Base-by-base conservation (phyloP, 2,113 vertebrate genomes). In the Pitta sordida region DNA sequence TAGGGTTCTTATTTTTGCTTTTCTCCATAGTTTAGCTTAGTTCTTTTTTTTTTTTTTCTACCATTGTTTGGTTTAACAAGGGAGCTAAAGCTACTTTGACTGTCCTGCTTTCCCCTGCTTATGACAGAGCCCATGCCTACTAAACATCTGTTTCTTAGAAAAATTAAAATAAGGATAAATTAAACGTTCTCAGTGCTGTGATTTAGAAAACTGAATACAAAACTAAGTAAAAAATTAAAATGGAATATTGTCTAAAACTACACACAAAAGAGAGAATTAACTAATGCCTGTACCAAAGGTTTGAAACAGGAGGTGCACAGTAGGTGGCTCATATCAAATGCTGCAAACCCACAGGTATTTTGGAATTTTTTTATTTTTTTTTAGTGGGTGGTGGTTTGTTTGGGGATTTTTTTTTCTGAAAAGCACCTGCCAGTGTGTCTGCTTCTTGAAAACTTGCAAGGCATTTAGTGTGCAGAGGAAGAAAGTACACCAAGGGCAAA, bases 1-100 rank as follows among this genome's bases (percentile, higher is more conserved):
- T 64, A 80, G 55, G 87, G 87, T 90, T 82, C 94, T 95, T 90
- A 71, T 95, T 97, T 95, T 89, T 68, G 95, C 78, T 95, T 95
- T 87, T 59, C 80, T 75, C 67, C 44, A 29, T 52, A 90, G 93
- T 96, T 94, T 91, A 89, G 55, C 93, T 93, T 74, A 65, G 49
- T 91, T 75, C 36, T 90, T 96, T 88, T 96, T 81, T 78, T 58
- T 15, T 36, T 26, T 60, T 26, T 44, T 19, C 15, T 13, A 17
- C n/a, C 58, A 22, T 24, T 83, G 52, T 55, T 96, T 3, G 2
- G 58, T 94, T 96, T 90, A 97, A 96, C 76, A 96, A 95, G 88
- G 83, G 83, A 94, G 76, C 37, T 11, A 37, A 78, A 86, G 49
- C 8, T 91, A 89, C 83, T 94, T 82, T 79, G 69, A 43, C 27